phyloP scores from a whole-genome alignment of 2,113 vertebrate genomes.

The Theristicus caerulescens region DNA sequence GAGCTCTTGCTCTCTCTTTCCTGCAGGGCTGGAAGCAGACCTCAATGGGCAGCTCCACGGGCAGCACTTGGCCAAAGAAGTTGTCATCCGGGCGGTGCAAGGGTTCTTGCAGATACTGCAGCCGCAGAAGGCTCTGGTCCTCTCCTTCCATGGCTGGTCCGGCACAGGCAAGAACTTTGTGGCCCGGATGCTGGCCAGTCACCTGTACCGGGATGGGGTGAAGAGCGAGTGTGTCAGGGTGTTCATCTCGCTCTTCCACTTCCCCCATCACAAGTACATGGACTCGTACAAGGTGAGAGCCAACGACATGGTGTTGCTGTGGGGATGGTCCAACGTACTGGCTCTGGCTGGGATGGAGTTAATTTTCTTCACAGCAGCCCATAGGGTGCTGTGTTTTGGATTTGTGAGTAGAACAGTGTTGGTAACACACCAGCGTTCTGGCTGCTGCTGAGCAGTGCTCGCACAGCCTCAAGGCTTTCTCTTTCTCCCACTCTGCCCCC shows the following conservation, averaged over 20 bases:
- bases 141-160: constrained; percentile 96
- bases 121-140: constrained; percentile 83
- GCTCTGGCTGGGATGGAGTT: neutral
- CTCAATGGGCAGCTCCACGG: constrained; percentile 85
- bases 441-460: neutral
- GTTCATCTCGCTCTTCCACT: constrained; percentile 90
- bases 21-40: constrained; percentile 83
- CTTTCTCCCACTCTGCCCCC: neutral
- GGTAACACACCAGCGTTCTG: rapidly evolving
- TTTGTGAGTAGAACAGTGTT: neutral
- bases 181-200: constrained; percentile 85
- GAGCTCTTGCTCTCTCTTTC: neutral
- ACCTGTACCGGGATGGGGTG: constrained; percentile 87
- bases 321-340: rapidly evolving
- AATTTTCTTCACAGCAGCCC: rapidly evolving
- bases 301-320: rapidly evolving
- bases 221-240: constrained; percentile 87
- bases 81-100: constrained; percentile 78
- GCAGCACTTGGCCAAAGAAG: constrained; percentile 86
- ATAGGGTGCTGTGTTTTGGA: rapidly evolving
- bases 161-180: constrained; percentile 98
- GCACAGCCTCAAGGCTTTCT: neutral
- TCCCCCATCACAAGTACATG: constrained; percentile 83
- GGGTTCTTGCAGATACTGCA: constrained; percentile 79
- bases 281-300: constrained; percentile 89